Evolutionary conservation across 2,888 invertebrate species (phyloP), one percentile per base, ranked within the genome.

Genomic region (Drosophila siamana): DNA sequence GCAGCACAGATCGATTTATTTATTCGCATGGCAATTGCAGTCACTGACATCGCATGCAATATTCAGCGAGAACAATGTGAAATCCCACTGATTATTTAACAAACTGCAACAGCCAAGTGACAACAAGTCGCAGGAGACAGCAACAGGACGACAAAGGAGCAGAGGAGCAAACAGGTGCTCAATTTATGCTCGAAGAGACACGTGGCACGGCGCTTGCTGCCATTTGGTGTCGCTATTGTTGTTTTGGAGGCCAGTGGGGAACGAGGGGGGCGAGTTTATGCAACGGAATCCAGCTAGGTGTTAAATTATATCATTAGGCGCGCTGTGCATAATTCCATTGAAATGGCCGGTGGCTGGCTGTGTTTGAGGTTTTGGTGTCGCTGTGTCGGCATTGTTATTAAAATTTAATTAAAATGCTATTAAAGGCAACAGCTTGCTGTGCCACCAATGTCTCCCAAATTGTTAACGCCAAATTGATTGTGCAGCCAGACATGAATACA

Each of bases 351-450:
- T 16, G 51, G 33, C 13, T 38, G 19, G 26, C 9, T 13, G 40
- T 6, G 15, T 4, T 13, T 51, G 19, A n/a, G 16, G 55, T 2
- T n/a, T n/a, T 54, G 51, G 38, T 46, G 47, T 15, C 55, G 36
- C 24, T 48, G 41, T 55, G 7, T 56, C 13, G 50, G 51, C 28
- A 59, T 69, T 69, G 68, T 68, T 75, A 75, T 80, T 73, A 78
- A 73, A 76, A 73, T 79, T 65, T 64, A 76, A 80, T 81, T 79
- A 79, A 76, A 79, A 70, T 56, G 36, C 68, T 59, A 73, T 79
- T 56, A 75, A 75, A 55, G 56, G 65, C 68, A 73, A 69, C 72
- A 78, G 81, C 69, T 66, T 41, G 69, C 40, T 41, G 38, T 13
- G 36, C 59, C 40, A 41, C 9, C 40, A 38, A 19, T 30, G 19